These are phyloP conservation scores for Halesus radiatus DNA, from an alignment of 1,140 invertebrate species.

Conservation along the genomic window DNA sequence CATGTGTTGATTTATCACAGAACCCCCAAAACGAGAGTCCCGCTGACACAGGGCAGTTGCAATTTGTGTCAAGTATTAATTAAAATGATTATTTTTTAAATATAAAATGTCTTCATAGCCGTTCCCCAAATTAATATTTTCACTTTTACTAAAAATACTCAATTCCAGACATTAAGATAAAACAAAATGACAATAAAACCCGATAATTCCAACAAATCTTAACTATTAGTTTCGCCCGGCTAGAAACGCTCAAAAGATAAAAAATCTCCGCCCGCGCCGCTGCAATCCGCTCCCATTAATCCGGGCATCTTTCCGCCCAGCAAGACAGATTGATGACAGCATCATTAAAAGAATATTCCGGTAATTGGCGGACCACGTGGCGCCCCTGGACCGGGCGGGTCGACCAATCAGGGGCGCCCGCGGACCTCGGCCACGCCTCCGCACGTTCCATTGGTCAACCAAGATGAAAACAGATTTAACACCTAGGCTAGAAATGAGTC, in stretches of 20 bases:
- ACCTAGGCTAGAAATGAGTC: not conserved
- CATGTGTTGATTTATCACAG: no score
- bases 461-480: conserved; percentile 14
- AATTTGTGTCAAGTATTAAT: no score
- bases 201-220: not conserved
- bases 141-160: no score
- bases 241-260: not conserved
- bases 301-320: conserved; percentile 7
- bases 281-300: not conserved
- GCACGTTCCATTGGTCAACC: not conserved
- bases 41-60: no score
- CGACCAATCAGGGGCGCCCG: not conserved
- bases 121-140: no score
- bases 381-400: not conserved
- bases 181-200: not conserved
- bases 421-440: not conserved
- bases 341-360: conserved; percentile 19
- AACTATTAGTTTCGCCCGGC: conserved; percentile 5
- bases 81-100: no score
- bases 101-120: no score
- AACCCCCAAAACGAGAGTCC: no score
- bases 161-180: not conserved
- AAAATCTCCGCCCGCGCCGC: not conserved
- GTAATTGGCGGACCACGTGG: conserved; percentile 19
- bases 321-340: conserved; percentile 31